Evolutionary conservation across 2,797 vertebrate genomes (phyloP).

Genomic region (Phalanger gymnotis): DNA sequence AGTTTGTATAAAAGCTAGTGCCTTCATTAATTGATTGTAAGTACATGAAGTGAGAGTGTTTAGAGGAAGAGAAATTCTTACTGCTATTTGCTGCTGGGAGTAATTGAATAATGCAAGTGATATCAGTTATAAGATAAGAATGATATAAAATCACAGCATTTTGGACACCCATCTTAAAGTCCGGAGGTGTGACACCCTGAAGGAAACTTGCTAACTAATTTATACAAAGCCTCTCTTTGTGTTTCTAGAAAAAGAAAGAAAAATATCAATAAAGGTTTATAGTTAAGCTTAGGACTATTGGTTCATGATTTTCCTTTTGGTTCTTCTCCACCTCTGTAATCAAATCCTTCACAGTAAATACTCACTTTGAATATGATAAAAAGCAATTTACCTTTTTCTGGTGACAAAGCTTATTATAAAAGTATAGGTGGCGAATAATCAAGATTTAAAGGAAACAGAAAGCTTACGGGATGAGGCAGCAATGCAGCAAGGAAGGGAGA

Average conservation of each 20-base stretch:
- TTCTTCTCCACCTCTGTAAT: not conserved
- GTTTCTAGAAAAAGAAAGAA: not conserved
- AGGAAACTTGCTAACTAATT: not conserved
- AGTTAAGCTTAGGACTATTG: not conserved
- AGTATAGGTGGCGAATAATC: not conserved
- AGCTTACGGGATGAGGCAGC: not conserved
- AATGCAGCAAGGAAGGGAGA: not conserved
- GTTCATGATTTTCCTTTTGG: not conserved
- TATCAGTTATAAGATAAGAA: not conserved
- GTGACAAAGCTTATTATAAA: not conserved
- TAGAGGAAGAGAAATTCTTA: not conserved
- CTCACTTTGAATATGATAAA: not conserved
- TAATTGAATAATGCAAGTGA: not conserved
- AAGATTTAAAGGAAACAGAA: not conserved
- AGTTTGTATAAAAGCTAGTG: not conserved
- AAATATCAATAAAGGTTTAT: not conserved
- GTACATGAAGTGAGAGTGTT: not conserved
- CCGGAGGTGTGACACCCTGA: not conserved
- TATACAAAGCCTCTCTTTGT: not conserved
- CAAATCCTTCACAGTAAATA: not conserved
- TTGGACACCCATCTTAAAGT: not conserved
- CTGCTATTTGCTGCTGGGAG: not conserved
- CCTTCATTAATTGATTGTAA: not conserved
- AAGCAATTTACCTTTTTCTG: not conserved
- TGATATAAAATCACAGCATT: not conserved